Conservation (phyloP, 2,113 vertebrate genomes). For the Phalacrocorax carbo region DNA sequence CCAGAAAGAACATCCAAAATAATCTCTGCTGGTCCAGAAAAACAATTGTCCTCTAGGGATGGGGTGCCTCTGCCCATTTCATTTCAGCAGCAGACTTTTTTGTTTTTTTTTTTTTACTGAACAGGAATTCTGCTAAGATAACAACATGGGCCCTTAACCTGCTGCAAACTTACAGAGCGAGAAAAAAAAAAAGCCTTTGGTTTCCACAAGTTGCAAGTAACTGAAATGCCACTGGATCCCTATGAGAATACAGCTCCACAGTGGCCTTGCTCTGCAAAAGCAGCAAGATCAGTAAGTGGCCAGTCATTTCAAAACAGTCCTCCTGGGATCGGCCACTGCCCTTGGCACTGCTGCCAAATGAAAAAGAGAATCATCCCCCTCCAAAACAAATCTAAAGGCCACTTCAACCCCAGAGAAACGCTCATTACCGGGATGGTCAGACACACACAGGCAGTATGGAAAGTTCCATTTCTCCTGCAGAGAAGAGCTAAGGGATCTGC, state of each 20-base stretch:
- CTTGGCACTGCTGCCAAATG: not conserved
- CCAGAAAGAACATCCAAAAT: not conserved
- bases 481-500: not conserved
- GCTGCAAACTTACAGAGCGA: not conserved
- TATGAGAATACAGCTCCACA: not conserved
- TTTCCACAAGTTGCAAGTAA: not conserved
- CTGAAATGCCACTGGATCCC: not conserved
- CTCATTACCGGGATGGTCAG: not conserved
- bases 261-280: not conserved
- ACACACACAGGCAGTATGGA: not conserved
- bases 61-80: not conserved
- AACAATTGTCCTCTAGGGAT: not conserved
- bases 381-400: not conserved
- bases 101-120: not conserved
- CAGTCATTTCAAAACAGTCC: not conserved
- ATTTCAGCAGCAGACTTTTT: not conserved
- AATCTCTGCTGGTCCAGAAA: not conserved
- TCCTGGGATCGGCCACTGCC: not conserved
- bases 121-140: not conserved
- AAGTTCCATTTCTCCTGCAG: not conserved
- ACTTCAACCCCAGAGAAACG: not conserved
- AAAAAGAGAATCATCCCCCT: not conserved
- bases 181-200: not conserved
- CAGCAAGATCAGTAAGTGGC: not conserved
- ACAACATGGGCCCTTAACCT: not conserved